Evolutionary conservation across 2,888 invertebrate genomes (phyloP), one percentile per base, ranked within the genome.

Genomic region (Pyrrhia umbra): DNA sequence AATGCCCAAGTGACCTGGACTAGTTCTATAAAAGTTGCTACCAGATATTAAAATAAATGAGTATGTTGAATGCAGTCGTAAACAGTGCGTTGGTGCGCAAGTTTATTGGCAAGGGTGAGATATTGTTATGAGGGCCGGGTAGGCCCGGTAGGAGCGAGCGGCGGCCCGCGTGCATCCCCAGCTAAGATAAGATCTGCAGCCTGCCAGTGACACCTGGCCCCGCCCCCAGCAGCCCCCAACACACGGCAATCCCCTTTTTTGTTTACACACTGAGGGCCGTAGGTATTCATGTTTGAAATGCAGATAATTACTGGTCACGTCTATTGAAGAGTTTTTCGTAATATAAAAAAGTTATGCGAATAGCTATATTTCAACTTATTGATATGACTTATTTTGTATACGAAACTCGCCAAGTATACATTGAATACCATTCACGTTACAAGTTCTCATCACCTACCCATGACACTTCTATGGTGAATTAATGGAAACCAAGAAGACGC

Each of bases 151-250:
- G 68, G 55, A 50, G 64, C 64, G 58, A 42, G 21, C 52, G 45
- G 67, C 75, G 69, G 77, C 79, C 82, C 77, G 75, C 77, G 78
- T 79, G 80, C 84, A 83, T 82, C 88, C 89, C 87, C 81, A 62
- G 71, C 75, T 77, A 73, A 90, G 93, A 93, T 93, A 93, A 92
- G 92, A 92, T 93, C 93, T 87, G 86, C 85, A 83, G 84, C 83
- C 83, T 93, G 94, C 88, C 81, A 68, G 78, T 92, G 94, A 94
- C 94, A 95, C 92, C 93, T 90, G 92, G 92, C 93, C 86, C 88
- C 93, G 92, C 94, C 94, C 87, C 78, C 67, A 67, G 66, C 85
- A 86, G 82, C 92, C 92, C 92, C 85, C 77, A 68, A 79, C 83
- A 81, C 75, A 63, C 68, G 37, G 58, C 58, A 51, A 66, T 64